Evolutionary conservation across 2,113 vertebrate species (phyloP).

Genomic region (Diglossa brunneiventris): DNA sequence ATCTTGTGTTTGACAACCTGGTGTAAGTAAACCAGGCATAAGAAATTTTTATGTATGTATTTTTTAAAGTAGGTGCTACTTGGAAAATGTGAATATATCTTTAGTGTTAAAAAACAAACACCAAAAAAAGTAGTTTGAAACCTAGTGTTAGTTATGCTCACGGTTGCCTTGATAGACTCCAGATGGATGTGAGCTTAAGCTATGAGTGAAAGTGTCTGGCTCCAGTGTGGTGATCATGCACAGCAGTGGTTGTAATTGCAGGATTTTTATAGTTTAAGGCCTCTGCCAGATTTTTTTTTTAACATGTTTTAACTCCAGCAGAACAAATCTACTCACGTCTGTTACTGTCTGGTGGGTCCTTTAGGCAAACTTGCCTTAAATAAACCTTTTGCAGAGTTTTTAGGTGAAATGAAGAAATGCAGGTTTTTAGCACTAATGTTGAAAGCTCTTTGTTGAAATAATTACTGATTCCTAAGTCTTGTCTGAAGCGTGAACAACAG

Average conservation of each 20-base stretch:
- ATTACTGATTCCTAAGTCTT: conserved; percentile 35
- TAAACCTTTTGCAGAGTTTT: conserved; percentile 63
- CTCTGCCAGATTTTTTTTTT: conserved; percentile 71
- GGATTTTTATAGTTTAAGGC: conserved; percentile 81
- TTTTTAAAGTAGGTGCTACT: conserved; percentile 2
- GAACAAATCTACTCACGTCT: conserved; percentile 79
- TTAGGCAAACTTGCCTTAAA: conserved; percentile 76
- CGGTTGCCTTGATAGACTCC: conserved; percentile 88
- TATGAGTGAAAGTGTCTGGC: conserved; percentile 86
- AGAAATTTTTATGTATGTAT: background rate
- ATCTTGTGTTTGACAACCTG: conserved; percentile 1
- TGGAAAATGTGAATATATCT: conserved; percentile 64
- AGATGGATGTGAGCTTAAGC: conserved; percentile 83
- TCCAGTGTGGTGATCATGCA: conserved; percentile 83
- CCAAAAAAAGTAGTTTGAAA: conserved; percentile 61
- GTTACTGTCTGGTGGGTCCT: conserved; percentile 79
- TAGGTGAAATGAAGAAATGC: conserved; percentile 63
- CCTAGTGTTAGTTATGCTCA: conserved; percentile 72
- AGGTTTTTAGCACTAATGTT: conserved; percentile 38
- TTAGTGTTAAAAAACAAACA: conserved; percentile 71
- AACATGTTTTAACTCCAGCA: conserved; percentile 76
- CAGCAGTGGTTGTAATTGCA: conserved; percentile 86
- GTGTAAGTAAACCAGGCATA: background rate
- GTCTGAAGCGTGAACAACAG: background rate
- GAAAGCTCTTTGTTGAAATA: conserved; percentile 42